Evolutionary conservation across 2,113 vertebrate species (phyloP).

Genomic region (Chlorodrepanis virens): DNA sequence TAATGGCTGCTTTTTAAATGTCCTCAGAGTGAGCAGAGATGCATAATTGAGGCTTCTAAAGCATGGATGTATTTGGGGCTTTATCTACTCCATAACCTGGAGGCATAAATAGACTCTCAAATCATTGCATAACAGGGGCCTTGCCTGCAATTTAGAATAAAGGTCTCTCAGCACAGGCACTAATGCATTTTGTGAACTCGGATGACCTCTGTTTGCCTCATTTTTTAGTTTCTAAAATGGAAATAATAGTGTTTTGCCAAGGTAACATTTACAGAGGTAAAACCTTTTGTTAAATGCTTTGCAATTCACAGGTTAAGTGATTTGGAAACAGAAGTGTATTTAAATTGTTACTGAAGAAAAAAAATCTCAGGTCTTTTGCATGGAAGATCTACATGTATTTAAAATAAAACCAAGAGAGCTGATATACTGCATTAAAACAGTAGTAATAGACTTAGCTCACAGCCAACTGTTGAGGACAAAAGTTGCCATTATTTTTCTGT

Average conservation of each 20-base stretch:
- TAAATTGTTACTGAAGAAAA: not conserved
- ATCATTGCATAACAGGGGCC: not conserved
- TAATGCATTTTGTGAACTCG: not conserved
- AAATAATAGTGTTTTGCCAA: not conserved
- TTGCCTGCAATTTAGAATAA: not conserved
- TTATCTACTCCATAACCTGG: not conserved
- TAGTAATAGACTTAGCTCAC: not conserved
- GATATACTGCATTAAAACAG: not conserved
- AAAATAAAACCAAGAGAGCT: not conserved
- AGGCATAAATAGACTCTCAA: constrained; percentile 4
- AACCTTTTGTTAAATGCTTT: not conserved
- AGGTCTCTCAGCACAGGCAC: not conserved
- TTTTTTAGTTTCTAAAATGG: not conserved
- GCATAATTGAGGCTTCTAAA: accelerated
- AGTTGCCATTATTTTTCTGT: not conserved
- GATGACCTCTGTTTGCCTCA: not conserved
- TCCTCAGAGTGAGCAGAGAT: not conserved
- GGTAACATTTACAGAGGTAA: not conserved
- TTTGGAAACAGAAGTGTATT: not conserved
- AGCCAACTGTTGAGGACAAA: not conserved
- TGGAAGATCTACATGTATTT: not conserved
- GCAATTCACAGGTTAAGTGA: not conserved
- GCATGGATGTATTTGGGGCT: not conserved
- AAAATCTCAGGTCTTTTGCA: not conserved
- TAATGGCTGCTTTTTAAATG: not conserved